Conservation (phyloP, 1,140 invertebrate species). For the Drosophila ficusphila region DNA sequence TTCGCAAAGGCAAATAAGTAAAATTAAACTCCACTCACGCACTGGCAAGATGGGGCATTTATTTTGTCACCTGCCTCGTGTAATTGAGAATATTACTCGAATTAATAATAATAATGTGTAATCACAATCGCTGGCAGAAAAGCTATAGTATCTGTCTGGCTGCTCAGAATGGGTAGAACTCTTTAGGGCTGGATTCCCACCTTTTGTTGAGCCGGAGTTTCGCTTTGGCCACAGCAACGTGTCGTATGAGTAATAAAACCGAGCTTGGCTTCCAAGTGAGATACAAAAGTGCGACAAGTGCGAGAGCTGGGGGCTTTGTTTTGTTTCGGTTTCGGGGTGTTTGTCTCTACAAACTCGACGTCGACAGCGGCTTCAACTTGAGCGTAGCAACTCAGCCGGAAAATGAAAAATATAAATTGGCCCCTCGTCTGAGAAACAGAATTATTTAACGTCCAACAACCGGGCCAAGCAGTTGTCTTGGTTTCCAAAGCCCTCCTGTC, state of each 20-base stretch:
- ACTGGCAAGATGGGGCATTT: conserved; percentile 66
- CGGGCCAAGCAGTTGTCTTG: conserved; percentile 62
- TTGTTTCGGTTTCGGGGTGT: conserved; percentile 59
- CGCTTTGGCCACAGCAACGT: conserved; percentile 23
- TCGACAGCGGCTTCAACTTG: conserved; percentile 50
- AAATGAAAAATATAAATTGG: conserved; percentile 84
- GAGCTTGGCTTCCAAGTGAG: conserved; percentile 40
- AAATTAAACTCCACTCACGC: conserved; percentile 71
- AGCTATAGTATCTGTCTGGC: conserved; percentile 19
- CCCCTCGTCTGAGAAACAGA: conserved; percentile 74
- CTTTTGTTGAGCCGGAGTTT: conserved; percentile 22
- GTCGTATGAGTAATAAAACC: conserved; percentile 78
- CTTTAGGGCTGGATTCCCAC: conserved; percentile 53
- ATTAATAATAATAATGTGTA: conserved; percentile 70
- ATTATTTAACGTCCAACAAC: conserved; percentile 77
- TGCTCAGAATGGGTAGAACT: conserved; percentile 15
- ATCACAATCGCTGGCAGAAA: conserved; percentile 54
- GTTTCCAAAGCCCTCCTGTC: conserved; percentile 21
- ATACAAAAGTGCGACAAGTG: conserved; percentile 65
- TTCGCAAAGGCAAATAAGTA: conserved; percentile 56
- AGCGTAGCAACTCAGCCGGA: conserved; percentile 80
- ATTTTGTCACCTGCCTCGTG: conserved; percentile 71
- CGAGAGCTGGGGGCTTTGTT: conserved; percentile 53
- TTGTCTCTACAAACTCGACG: conserved; percentile 58
- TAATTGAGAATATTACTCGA: conserved; percentile 50